Percentiles rank a stretch among this genome's conserved stretches.
Evolutionary conservation across 2,113 vertebrate genomes (phyloP).

Genomic region (Ailurus styani): DNA sequence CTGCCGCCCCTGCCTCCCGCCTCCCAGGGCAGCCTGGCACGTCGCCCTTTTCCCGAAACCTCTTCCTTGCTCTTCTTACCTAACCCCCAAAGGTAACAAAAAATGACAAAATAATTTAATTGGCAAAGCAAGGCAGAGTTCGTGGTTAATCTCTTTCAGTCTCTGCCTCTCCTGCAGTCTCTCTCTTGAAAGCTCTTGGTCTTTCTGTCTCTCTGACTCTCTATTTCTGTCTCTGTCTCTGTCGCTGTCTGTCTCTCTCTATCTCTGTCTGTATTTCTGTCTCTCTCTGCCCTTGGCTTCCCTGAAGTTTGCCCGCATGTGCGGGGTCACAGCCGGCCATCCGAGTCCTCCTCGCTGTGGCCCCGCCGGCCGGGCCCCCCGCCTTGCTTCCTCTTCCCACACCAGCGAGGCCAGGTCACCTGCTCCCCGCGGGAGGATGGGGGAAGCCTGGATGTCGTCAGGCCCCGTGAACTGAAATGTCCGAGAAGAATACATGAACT

Average conservation of each 20-base stretch:
- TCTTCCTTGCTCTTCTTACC: neutral
- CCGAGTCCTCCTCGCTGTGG: too few relatives aligned
- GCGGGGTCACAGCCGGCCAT: accelerated
- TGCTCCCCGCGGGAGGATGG: accelerated
- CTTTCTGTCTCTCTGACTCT: neutral
- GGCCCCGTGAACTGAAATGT: accelerated
- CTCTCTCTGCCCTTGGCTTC: neutral
- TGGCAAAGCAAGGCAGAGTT: neutral
- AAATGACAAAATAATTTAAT: neutral
- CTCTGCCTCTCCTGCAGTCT: neutral
- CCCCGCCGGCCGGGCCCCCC: accelerated
- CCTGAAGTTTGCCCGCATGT: neutral
- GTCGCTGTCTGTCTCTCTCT: too few relatives aligned
- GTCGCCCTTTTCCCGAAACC: accelerated
- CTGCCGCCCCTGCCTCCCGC: neutral
- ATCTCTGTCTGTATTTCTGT: neutral
- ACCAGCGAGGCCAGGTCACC: accelerated
- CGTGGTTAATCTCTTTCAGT: neutral
- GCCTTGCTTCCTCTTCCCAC: accelerated
- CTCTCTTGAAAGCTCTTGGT: neutral
- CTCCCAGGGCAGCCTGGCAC: accelerated
- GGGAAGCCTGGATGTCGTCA: accelerated
- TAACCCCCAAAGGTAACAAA: neutral
- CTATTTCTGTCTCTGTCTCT: too few relatives aligned
- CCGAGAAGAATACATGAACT: accelerated